Conservation (phyloP, 1,140 invertebrate species). For the Drosophila persimilis region DNA sequence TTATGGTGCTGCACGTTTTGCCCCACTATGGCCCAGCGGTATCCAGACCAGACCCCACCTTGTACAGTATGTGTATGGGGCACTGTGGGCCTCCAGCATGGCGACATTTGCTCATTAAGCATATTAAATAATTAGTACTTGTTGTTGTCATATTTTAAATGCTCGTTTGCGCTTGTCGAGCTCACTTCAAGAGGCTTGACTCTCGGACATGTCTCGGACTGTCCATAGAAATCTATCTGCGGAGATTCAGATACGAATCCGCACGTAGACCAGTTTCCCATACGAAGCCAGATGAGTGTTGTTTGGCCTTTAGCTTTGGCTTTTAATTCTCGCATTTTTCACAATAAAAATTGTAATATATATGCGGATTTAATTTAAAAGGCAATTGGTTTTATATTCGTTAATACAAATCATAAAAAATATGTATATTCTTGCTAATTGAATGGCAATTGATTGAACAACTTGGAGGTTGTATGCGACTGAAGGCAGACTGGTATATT, state of each 20-base stretch:
- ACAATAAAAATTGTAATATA: conserved; percentile 43
- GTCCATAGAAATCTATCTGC: conserved; percentile 14
- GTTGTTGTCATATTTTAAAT: conserved; percentile 76
- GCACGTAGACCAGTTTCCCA: conserved; percentile 58
- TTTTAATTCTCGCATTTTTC: conserved; percentile 31
- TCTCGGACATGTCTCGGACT: conserved; percentile 12
- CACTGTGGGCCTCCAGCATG: conserved; percentile 58
- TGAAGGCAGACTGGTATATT: conserved; percentile 32
- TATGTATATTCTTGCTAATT: conserved; percentile 27
- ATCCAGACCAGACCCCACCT: no score
- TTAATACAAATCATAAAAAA: no score
- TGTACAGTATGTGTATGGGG: conserved; percentile 15
- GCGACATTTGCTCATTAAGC: conserved; percentile 77
- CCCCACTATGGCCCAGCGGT: conserved; percentile 38
- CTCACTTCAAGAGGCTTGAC: conserved; percentile 62
- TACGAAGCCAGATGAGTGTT: conserved; percentile 19
- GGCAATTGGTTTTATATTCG: no score
- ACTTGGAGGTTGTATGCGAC: conserved; percentile 12
- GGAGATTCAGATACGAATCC: conserved; percentile 25
- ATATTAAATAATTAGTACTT: conserved; percentile 78
- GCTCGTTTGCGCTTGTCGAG: conserved; percentile 59
- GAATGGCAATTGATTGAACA: conserved; percentile 48
- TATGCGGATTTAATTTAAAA: conserved; percentile 26
- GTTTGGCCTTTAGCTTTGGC: conserved; percentile 42
- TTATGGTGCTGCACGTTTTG: neutral